Percentiles rank a stretch among this genome's conserved stretches.
These are phyloP conservation scores for Coranthus polyacanthus DNA, from an alignment of 2,797 vertebrate species.

Conservation along the genomic window DNA sequence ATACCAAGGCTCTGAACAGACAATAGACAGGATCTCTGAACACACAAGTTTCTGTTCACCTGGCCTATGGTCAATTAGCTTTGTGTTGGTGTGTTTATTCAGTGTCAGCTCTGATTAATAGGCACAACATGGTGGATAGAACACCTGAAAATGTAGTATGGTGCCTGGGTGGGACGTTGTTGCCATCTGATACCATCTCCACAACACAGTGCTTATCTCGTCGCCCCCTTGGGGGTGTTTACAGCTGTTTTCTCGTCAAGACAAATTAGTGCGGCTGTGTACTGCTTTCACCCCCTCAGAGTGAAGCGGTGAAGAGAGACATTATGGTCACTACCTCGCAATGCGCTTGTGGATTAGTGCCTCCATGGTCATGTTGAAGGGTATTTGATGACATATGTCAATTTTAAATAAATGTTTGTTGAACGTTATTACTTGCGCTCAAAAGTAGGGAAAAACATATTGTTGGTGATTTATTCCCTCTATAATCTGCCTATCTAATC, in stretches of 20 bases:
- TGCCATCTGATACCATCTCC: conserved; percentile 80
- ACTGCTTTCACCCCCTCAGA: conserved; percentile 60
- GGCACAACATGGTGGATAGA: conserved; percentile 66
- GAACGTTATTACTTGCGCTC: conserved; percentile 49
- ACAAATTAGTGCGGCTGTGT: conserved; percentile 75
- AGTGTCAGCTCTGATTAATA: conserved; percentile 80
- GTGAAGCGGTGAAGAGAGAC: conserved; percentile 40
- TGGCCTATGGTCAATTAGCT: conserved; percentile 76
- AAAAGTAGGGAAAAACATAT: conserved; percentile 70
- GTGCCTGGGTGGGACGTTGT: conserved; percentile 74
- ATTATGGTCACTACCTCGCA: conserved; percentile 45
- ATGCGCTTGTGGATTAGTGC: conserved; percentile 27
- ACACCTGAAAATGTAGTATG: conserved; percentile 74
- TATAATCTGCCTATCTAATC: conserved; percentile 80
- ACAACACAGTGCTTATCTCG: conserved; percentile 74
- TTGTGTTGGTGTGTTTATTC: conserved; percentile 72
- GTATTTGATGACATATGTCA: conserved; percentile 33
- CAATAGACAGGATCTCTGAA: conserved; percentile 41
- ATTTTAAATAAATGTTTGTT: conserved; percentile 59
- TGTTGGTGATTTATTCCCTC: conserved; percentile 67
- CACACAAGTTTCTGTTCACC: conserved; percentile 61
- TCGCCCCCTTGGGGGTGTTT: conserved; percentile 66
- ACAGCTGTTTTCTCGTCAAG: conserved; percentile 82
- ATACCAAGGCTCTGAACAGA: conserved; percentile 42
- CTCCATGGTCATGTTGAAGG: conserved; percentile 1